phyloP scores from a whole-genome alignment of 2,113 vertebrate species.

The Hoplias malabaricus region DNA sequence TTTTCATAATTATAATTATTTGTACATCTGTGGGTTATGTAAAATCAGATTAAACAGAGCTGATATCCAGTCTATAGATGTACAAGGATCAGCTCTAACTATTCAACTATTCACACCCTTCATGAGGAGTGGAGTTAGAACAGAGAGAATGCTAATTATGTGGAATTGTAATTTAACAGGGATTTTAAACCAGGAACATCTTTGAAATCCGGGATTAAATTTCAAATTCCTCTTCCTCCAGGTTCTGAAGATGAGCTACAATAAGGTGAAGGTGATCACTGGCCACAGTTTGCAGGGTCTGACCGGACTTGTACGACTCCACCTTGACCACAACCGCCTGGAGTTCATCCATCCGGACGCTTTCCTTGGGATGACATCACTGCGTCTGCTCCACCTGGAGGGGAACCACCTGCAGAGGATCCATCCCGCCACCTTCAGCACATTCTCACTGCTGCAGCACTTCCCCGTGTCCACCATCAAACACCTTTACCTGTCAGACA shows the following conservation, averaged over 20 bases:
- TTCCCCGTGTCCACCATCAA: conserved; percentile 85
- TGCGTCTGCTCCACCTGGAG: conserved; percentile 87
- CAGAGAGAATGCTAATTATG: too few species aligned
- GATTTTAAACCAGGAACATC: too few species aligned
- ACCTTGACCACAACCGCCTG: conserved; percentile 91
- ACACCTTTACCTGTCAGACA: conserved; percentile 90
- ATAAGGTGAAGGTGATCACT: conserved; percentile 83
- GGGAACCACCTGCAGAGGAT: conserved; percentile 87
- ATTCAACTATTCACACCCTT: too few species aligned
- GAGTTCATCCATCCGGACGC: conserved; percentile 87
- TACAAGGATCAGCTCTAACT: too few species aligned
- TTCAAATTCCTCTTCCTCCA: conserved; percentile 49
- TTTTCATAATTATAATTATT: too few species aligned
- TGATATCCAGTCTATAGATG: too few species aligned
- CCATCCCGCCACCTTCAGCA: conserved; percentile 83
- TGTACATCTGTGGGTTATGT: too few species aligned
- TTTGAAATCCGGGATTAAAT: not conserved
- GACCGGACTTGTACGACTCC: conserved; percentile 78
- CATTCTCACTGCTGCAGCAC: conserved; percentile 80
- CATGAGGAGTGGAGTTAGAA: too few species aligned
- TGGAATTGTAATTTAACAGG: too few species aligned
- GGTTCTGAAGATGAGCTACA: conserved; percentile 96
- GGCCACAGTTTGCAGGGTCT: conserved; percentile 81
- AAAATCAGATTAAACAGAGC: too few species aligned
- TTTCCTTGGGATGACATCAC: conserved; percentile 81